Conservation (phyloP, 2,888 invertebrate genomes). For the Polietes domitor region DNA sequence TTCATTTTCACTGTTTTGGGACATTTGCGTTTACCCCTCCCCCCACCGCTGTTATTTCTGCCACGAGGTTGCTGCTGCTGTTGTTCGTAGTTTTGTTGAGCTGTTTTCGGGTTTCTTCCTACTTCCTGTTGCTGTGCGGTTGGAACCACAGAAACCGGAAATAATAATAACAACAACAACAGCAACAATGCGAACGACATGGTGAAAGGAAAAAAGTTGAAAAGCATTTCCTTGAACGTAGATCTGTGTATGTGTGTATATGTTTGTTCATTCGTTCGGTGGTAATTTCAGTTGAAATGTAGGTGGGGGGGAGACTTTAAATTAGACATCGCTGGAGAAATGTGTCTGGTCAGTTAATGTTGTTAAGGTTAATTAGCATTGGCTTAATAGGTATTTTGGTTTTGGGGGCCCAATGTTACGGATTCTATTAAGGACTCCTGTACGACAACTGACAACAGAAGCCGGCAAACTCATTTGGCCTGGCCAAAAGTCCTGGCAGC, state of each 20-base stretch:
- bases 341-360: conserved; percentile 29
- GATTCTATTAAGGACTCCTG: conserved; percentile 24
- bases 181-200: not conserved
- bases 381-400: conserved; percentile 29
- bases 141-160: conserved; percentile 9
- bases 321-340: not conserved
- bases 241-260: not conserved
- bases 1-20: conserved; percentile 26
- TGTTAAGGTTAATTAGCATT: conserved; percentile 37
- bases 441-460: conserved; percentile 30
- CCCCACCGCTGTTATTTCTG: not conserved
- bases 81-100: conserved; percentile 29
- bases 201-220: not conserved
- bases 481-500: not conserved
- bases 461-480: conserved; percentile 31
- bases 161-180: not conserved
- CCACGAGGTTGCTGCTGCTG: not conserved
- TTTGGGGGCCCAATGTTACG: not conserved
- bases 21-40: conserved; percentile 25
- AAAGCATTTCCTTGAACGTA: not conserved
- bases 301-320: conserved; percentile 17
- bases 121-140: conserved; percentile 34
- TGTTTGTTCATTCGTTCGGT: too few species aligned
- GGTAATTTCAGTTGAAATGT: conserved; percentile 10
- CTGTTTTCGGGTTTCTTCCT: conserved; percentile 24